phyloP scores from a whole-genome alignment of 2,113 vertebrate species.

The Eudorcas thomsonii region DNA sequence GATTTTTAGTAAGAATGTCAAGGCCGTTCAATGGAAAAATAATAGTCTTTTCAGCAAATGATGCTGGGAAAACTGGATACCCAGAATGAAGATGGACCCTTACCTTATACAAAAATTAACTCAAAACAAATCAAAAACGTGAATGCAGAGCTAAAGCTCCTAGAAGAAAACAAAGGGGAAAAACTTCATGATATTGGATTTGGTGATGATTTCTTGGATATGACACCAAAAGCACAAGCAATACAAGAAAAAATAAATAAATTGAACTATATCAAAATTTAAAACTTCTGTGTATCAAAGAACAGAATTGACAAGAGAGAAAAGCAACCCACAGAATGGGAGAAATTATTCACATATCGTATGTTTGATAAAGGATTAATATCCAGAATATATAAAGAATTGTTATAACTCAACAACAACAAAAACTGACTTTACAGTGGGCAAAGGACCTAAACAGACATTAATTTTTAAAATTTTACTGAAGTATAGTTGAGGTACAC shows the following conservation, averaged over 20 bases:
- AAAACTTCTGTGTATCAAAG: not conserved
- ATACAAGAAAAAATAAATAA: not conserved
- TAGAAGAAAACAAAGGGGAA: not conserved
- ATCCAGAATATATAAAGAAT: not conserved
- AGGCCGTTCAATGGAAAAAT: not conserved
- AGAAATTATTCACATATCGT: not conserved
- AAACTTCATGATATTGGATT: not conserved
- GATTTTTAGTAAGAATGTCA: not conserved
- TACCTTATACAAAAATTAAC: not conserved
- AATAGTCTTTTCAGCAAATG: not conserved
- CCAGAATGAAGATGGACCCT: not conserved
- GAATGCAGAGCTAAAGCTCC: not conserved
- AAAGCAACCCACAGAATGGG: not conserved
- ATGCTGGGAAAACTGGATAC: not conserved
- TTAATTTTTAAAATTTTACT: not conserved
- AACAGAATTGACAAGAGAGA: not conserved
- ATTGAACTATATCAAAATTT: not conserved
- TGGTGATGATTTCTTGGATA: conserved; percentile 4
- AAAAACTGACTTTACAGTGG: not conserved
- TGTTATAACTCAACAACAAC: not conserved
- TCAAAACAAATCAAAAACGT: conserved; percentile 7
- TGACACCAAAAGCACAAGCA: not conserved
- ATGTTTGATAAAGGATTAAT: not conserved
- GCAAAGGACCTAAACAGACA: not conserved
- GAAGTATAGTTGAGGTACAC: not conserved